These are phyloP conservation scores for Temnothorax unifasciatus DNA, from an alignment of 2,888 invertebrate genomes.

Conservation along the genomic window DNA sequence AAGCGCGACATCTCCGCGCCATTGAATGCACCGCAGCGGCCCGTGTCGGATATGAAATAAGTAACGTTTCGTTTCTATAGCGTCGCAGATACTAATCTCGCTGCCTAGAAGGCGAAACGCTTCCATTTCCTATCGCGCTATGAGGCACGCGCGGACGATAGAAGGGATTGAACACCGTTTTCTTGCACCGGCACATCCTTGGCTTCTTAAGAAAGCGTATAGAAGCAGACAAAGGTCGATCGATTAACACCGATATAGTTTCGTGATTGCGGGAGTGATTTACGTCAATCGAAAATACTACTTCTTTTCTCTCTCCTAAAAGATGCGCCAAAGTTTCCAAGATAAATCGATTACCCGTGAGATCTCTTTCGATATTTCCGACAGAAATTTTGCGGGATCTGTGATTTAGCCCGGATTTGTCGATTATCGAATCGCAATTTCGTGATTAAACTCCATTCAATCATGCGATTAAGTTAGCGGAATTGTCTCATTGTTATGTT, in stretches of 20 bases:
- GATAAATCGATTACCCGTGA: not conserved
- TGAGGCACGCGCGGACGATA: conserved; percentile 50
- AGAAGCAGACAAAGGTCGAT: not conserved
- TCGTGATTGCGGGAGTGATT: not conserved
- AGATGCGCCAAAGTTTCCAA: not conserved
- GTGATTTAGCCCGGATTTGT: conserved; percentile 1
- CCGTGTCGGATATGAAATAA: conserved; percentile 66
- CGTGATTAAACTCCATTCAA: conserved; percentile 45
- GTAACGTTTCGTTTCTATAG: conserved; percentile 66
- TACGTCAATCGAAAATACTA: not conserved
- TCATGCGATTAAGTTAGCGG: conserved; percentile 51
- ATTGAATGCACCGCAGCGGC: conserved; percentile 57
- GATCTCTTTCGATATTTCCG: conserved; percentile 10
- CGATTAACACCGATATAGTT: conserved; percentile 38
- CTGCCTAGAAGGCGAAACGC: conserved; percentile 57
- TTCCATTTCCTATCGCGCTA: conserved; percentile 59
- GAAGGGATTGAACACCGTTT: conserved; percentile 1
- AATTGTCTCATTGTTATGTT: conserved; percentile 56
- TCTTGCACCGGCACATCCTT: not conserved
- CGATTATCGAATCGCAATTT: conserved; percentile 34
- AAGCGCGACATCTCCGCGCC: conserved; percentile 62
- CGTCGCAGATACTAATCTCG: conserved; percentile 69
- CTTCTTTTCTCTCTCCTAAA: not conserved
- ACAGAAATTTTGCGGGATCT: conserved; percentile 23
- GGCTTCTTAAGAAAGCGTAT: not conserved